Evolutionary conservation across 2,888 invertebrate genomes (phyloP).

Genomic region (Leptura quadrifasciata): DNA sequence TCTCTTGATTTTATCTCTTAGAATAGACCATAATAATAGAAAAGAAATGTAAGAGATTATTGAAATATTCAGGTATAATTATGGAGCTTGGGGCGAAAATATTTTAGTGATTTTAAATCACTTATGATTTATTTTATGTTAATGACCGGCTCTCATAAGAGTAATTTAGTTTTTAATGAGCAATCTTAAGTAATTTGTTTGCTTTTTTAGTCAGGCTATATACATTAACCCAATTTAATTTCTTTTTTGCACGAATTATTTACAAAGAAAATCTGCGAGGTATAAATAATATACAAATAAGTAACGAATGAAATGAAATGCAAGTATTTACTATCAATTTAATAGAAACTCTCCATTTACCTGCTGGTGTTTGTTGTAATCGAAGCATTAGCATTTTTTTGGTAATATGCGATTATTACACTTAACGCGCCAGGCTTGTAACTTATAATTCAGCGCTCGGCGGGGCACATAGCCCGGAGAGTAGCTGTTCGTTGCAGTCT

Average conservation of each 20-base stretch:
- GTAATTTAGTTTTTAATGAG: slow-evolving; percentile 5
- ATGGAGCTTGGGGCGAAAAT: slow-evolving; percentile 9
- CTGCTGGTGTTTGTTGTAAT: too few relatives aligned
- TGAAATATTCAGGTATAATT: slow-evolving; percentile 17
- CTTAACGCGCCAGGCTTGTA: too few relatives aligned
- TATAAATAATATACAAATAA: too few relatives aligned
- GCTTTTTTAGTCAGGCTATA: background rate
- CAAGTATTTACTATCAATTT: too few relatives aligned
- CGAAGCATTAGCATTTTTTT: too few relatives aligned
- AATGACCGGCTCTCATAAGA: slow-evolving; percentile 1
- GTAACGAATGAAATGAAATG: too few relatives aligned
- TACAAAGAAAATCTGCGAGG: too few relatives aligned
- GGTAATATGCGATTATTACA: too few relatives aligned
- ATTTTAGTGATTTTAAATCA: background rate
- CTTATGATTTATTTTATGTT: slow-evolving; percentile 18
- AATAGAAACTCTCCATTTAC: too few relatives aligned
- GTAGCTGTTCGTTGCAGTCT: too few relatives aligned
- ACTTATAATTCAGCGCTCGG: too few relatives aligned
- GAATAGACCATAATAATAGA: slow-evolving; percentile 8
- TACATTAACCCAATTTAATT: background rate
- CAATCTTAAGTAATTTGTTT: background rate
- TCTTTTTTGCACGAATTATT: background rate
- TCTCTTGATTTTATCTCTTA: slow-evolving; percentile 10
- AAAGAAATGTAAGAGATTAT: slow-evolving; percentile 9
- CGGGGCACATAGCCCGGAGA: too few relatives aligned